Conservation (phyloP, 2,113 vertebrate genomes). For the Gavialis gangeticus region DNA sequence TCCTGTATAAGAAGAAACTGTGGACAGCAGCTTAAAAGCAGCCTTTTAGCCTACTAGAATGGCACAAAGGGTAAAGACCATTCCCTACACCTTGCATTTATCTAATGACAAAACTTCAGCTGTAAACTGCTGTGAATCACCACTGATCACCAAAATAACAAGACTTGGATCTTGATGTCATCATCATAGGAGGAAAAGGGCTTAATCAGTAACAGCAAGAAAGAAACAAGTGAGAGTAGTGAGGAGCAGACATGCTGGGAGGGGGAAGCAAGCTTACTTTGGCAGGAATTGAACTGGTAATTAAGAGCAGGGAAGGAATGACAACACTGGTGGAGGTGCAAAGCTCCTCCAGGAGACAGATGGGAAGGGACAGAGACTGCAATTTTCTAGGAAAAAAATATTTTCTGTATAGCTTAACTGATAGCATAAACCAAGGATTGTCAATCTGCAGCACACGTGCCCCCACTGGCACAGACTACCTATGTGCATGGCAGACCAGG, state of each 20-base stretch:
- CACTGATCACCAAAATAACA: neutral
- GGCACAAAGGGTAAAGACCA: neutral
- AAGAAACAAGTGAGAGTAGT: neutral
- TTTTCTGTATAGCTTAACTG: neutral
- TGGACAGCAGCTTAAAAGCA: neutral
- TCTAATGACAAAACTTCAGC: neutral
- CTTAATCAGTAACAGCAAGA: neutral
- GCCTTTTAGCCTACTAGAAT: neutral
- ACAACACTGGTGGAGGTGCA: neutral
- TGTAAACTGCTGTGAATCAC: neutral
- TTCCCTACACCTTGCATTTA: neutral
- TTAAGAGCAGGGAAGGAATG: neutral
- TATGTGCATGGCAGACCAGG: no score
- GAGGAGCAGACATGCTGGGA: neutral
- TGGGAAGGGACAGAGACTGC: neutral
- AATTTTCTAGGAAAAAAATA: neutral
- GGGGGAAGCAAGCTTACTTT: rapidly evolving
- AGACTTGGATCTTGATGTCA: neutral
- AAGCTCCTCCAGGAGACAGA: neutral
- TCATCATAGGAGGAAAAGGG: neutral
- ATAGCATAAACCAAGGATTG: neutral
- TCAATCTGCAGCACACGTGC: no score
- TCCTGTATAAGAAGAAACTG: neutral
- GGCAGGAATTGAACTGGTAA: neutral
- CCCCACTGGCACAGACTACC: no score